These are phyloP conservation scores for Elgaria multicarinata DNA, from an alignment of 2,113 vertebrate species.

Conservation along the genomic window DNA sequence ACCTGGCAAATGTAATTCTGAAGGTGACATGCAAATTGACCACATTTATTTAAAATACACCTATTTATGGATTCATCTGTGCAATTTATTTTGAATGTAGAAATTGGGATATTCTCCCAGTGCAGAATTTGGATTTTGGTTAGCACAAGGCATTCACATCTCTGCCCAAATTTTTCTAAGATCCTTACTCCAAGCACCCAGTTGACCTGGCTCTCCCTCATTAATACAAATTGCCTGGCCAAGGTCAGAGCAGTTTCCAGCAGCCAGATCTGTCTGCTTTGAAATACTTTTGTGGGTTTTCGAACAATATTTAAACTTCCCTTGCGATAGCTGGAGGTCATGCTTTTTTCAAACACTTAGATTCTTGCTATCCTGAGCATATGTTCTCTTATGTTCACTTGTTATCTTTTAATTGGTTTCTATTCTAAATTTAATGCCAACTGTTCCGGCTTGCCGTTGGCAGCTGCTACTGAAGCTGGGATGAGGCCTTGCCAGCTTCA, in stretches of 20 bases:
- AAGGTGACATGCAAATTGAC: neutral
- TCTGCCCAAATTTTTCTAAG: neutral
- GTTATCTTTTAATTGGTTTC: slow-evolving; percentile 75
- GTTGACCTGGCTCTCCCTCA: neutral
- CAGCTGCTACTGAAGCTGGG: slow-evolving; percentile 14
- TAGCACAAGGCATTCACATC: neutral
- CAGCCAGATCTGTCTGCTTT: neutral
- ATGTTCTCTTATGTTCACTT: slow-evolving; percentile 70
- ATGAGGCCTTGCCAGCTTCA: slow-evolving; percentile 39
- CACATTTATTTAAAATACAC: neutral
- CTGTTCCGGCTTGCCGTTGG: slow-evolving; percentile 33
- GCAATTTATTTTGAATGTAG: neutral
- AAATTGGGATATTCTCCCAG: neutral
- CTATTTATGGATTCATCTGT: neutral
- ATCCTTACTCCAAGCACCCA: neutral
- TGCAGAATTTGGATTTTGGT: neutral
- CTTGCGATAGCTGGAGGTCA: slow-evolving; percentile 38
- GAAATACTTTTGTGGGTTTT: slow-evolving; percentile 14
- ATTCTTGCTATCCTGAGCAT: slow-evolving; percentile 58
- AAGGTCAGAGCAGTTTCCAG: neutral
- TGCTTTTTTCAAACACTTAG: slow-evolving; percentile 46
- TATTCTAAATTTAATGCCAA: slow-evolving; percentile 69
- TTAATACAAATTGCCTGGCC: neutral
- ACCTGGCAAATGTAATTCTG: neutral
- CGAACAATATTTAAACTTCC: slow-evolving; percentile 13